Evolutionary conservation across 1,140 invertebrate genomes (phyloP).

Genomic region (Saccostrea echinata): DNA sequence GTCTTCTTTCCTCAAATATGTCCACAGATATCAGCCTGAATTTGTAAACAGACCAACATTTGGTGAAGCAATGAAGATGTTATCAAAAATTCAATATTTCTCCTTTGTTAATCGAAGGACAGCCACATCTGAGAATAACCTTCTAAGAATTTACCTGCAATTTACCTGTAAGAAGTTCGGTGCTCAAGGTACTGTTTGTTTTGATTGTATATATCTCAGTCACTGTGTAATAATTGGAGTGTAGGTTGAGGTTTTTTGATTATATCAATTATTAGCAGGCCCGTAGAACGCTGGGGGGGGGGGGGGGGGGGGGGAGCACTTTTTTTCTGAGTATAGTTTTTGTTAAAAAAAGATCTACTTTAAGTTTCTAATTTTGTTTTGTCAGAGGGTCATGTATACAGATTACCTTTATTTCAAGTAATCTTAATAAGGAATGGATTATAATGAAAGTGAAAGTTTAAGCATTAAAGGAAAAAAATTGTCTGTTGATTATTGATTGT

Average conservation of each 20-base stretch:
- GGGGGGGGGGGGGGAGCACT: too few relatives aligned
- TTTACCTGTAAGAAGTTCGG: not conserved
- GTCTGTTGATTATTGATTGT: not conserved
- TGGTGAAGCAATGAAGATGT: not conserved
- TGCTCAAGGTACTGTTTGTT: not conserved
- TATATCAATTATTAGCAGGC: too few relatives aligned
- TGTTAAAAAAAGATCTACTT: too few relatives aligned
- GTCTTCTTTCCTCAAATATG: not conserved
- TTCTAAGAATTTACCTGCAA: not conserved
- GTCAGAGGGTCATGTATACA: too few relatives aligned
- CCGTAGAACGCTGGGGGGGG: too few relatives aligned
- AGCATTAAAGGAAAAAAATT: not conserved
- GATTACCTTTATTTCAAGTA: too few relatives aligned
- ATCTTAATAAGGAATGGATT: not conserved
- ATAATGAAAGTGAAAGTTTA: not conserved
- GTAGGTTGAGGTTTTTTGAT: too few relatives aligned
- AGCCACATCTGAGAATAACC: not conserved
- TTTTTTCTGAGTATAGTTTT: too few relatives aligned
- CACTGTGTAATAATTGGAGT: too few relatives aligned
- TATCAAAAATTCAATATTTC: conserved; percentile 12
- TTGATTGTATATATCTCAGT: not conserved
- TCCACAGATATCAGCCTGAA: not conserved
- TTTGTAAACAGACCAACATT: not conserved
- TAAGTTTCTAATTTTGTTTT: too few relatives aligned
- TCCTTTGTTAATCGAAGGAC: not conserved